These are phyloP conservation scores for Acrobasis suavella DNA, from an alignment of 2,888 invertebrate species.

Conservation along the genomic window DNA sequence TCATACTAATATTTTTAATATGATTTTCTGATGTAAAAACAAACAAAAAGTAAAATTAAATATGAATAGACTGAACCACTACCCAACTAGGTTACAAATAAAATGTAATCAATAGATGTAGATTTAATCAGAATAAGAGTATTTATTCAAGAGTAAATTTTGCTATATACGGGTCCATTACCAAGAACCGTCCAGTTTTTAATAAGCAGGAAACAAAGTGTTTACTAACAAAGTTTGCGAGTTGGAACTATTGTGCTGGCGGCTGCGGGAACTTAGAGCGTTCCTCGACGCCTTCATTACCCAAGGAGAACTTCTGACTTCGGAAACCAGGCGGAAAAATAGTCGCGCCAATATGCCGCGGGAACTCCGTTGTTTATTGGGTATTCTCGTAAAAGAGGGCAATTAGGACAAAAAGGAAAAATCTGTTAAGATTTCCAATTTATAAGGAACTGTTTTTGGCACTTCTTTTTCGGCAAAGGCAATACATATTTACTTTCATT, in stretches of 20 bases:
- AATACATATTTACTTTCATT: too few species aligned
- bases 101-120: too few species aligned
- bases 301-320: slow-evolving; percentile 40
- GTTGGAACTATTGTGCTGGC: slow-evolving; percentile 23
- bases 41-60: too few species aligned
- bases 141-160: neutral
- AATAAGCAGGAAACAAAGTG: slow-evolving; percentile 38
- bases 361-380: neutral
- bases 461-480: too few species aligned
- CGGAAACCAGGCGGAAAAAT: slow-evolving; percentile 40
- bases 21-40: too few species aligned
- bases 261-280: slow-evolving; percentile 33
- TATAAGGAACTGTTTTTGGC: neutral
- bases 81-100: too few species aligned
- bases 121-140: too few species aligned
- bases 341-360: neutral
- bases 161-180: neutral
- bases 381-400: neutral
- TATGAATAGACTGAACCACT: too few species aligned
- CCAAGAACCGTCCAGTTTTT: slow-evolving; percentile 29
- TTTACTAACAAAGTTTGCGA: slow-evolving; percentile 44
- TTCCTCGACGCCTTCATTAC: slow-evolving; percentile 49
- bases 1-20: too few species aligned
- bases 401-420: neutral
- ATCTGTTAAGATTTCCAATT: neutral